phyloP scores from a whole-genome alignment of 1,140 invertebrate genomes.

The Lysiphlebus fabarum region DNA sequence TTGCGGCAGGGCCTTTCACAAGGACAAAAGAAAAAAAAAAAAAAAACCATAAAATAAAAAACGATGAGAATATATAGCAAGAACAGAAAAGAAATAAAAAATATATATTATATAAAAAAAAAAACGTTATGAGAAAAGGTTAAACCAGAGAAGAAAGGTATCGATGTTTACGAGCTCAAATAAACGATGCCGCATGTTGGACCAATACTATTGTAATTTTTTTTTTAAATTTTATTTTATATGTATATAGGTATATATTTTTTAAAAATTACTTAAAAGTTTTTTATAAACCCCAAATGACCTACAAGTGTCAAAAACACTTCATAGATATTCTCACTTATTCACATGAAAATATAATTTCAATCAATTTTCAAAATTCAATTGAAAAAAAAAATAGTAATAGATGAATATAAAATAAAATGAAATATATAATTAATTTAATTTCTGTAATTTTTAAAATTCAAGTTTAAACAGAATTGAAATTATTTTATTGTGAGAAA shows the following conservation, averaged over 20 bases:
- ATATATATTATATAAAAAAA: neutral
- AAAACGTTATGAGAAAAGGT: neutral
- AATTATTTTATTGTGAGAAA: no score
- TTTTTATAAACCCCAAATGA: constrained; percentile 34
- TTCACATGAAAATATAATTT: no score
- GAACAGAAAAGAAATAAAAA: constrained; percentile 8
- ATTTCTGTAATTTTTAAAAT: no score
- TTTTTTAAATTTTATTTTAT: constrained; percentile 35
- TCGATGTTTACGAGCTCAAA: constrained; percentile 52
- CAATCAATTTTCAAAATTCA: no score
- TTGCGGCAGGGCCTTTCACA: constrained; percentile 18
- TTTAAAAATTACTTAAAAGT: constrained; percentile 49
- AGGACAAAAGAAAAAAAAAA: constrained; percentile 17
- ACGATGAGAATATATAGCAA: neutral
- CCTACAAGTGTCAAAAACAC: no score
- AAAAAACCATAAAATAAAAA: neutral
- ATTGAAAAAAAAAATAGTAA: no score
- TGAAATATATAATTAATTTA: no score
- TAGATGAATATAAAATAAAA: no score
- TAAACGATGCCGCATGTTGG: constrained; percentile 42
- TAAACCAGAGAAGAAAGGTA: constrained; percentile 25
- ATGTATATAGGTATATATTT: no score
- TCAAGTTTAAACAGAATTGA: no score
- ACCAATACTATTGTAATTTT: no score
- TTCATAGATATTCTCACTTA: no score